Base-by-base conservation (phyloP, 2,888 invertebrate species). In the Nebria salina region DNA sequence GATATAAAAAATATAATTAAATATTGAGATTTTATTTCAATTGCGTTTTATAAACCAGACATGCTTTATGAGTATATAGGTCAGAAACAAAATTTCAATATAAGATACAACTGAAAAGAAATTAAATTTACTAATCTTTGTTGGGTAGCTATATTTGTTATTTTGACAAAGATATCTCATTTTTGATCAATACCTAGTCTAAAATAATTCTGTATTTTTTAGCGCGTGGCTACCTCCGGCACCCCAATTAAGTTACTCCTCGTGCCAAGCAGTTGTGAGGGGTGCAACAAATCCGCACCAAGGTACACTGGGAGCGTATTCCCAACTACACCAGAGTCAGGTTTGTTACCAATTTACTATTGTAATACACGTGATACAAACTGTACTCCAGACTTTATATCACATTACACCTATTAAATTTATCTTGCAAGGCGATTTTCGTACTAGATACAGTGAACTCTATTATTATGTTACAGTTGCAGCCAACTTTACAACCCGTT, bases 171-270 rank as follows among this genome's bases (percentile, higher is more conserved):
- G 20, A 20, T 20, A 20, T 20, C 20, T 20, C 20, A 20, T 20
- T 20, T 20, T 20, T 20, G 20, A 20, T 20, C 20, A 20, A 20
- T 20, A 20, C 20, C 20, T 20, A 20, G 20, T 20, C 20, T 20
- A 34, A 34, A 34, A 34, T 34, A 34, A 5, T 34, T 4, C 5
- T 54, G 54, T 54, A 54, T 11, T 54, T 54, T 86, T 2, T 84
- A 89, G 89, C 26, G 82, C 87, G 2, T 89, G 89, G 89, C 85
- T 86, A 73, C 84, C 89, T 34, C 89, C 87, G 68, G 87, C 89
- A 72, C 86, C 89, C 1, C 89, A 89, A 83, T 83, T 89, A 7
- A 86, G 88, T 2, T 90, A 90, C 84, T 85, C 88, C 4, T 88
- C 89, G 25, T 89, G 89, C 79, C 90, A 89, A 83, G 86, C 85